These are phyloP conservation scores for Bubalus kerabau DNA, from an alignment of 2,113 vertebrate species.

Conservation along the genomic window DNA sequence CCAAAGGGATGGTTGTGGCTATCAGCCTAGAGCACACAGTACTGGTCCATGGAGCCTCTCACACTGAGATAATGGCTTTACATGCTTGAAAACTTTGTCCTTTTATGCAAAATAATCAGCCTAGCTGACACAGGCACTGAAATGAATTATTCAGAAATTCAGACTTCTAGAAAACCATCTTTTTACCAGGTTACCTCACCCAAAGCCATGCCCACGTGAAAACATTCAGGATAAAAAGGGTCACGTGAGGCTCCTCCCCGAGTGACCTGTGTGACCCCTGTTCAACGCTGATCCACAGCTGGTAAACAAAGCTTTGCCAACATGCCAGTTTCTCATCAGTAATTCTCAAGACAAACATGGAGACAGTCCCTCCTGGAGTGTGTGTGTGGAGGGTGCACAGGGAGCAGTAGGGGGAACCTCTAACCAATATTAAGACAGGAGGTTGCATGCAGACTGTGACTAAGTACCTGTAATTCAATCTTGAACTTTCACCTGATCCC, in stretches of 20 bases:
- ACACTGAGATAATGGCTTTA: not conserved
- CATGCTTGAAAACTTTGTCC: not conserved
- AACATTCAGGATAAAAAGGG: not conserved
- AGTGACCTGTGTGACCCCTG: not conserved
- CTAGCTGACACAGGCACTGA: not conserved
- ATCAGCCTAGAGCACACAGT: not conserved
- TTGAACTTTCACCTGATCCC: not conserved
- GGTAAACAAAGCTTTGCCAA: not conserved
- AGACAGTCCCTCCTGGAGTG: not conserved
- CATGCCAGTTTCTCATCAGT: not conserved
- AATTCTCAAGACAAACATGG: not conserved
- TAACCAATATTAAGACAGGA: not conserved
- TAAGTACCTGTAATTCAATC: not conserved
- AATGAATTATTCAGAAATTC: not conserved
- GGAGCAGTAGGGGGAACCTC: not conserved
- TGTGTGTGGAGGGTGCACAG: fast-evolving
- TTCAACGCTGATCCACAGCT: not conserved
- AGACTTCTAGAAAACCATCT: not conserved
- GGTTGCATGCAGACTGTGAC: not conserved
- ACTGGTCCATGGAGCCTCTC: not conserved
- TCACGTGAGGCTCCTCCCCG: not conserved
- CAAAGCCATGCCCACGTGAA: not conserved
- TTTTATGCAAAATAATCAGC: not conserved
- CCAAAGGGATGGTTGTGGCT: not conserved
- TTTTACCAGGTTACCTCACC: not conserved